Percentiles rank a stretch among this genome's conserved stretches.
Evolutionary conservation across 37 sponge, comb jelly and placozoan genomes (phyloP).

Genomic region (Bolinopsis microptera): DNA sequence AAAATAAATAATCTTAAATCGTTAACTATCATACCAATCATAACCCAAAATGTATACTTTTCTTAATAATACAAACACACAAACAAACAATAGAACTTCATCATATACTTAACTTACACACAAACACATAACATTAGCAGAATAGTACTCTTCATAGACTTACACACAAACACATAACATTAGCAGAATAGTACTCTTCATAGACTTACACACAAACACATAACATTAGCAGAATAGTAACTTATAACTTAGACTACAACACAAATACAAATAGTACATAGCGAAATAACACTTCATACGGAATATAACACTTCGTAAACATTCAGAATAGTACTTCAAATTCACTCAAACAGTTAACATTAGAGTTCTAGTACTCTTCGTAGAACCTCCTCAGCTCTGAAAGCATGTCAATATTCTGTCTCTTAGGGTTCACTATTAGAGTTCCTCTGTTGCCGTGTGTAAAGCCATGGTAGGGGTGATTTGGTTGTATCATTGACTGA

Average conservation of each 20-base stretch:
- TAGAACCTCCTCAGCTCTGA: conserved; percentile 34
- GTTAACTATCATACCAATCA: no score
- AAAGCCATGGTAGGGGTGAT: not conserved
- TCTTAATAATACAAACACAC: no score
- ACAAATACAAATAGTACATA: not conserved
- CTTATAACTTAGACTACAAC: not conserved
- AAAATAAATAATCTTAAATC: no score
- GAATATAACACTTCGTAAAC: not conserved
- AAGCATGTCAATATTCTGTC: not conserved
- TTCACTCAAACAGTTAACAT: no score
- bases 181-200: conserved; percentile 36
- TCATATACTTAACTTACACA: no score
- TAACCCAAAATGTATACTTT: no score
- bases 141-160: conserved; percentile 16
- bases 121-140: not conserved
- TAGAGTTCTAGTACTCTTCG: no score
- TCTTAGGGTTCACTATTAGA: not conserved
- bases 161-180: conserved; percentile 27
- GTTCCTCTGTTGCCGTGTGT: conserved; percentile 13
- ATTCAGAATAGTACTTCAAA: no score
- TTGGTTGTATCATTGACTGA: not conserved
- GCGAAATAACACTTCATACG: conserved; percentile 10
- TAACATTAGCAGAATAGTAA: conserved; percentile 12
- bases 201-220: conserved; percentile 31
- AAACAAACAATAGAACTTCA: no score